Evolutionary conservation across 2,797 vertebrate genomes (phyloP), one percentile per base, ranked within the genome.

Genomic region (Aeoliscus strigatus): DNA sequence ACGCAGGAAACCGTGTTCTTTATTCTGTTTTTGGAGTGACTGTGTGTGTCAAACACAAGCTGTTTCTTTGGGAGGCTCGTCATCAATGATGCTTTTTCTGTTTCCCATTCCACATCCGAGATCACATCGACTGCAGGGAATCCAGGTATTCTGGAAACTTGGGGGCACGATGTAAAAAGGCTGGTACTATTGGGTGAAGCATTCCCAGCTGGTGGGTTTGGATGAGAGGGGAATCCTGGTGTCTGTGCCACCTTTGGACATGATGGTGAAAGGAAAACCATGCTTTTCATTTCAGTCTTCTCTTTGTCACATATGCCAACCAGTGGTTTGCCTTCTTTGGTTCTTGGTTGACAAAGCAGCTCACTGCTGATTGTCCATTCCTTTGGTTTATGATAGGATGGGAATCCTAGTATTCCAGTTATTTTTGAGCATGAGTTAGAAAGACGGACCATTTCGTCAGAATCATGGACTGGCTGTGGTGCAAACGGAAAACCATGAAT

Each of bases 61-160:
- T 0, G 9, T 14, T 31, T 71, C 23, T 38, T 44, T 28, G 47
- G 35, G 13, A 44, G 32, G 14, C 17, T 47, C 29, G 54, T 65
- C 5, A 46, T 16, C 29, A 67, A 18, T 24, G 51, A 27, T 2
- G 2, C 25, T 4, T 30, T 57, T 43, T 56, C 43, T 49, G 26
- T 34, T 14, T 42, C 9, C 79, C 73, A 80, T 12, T 1, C 34
- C 15, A 23, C 8, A 43, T 14, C 56, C 7, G 33, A n/a, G 52
- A 53, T 2, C 4, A 5, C 29, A 33, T 55, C 18, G 47, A 62
- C 7, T 25, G 73, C 68, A 29, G 64, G 31, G 12, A 77, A 68
- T 41, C 81, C 81, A 14, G 68, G 60, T 51, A 80, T 75, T 45
- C 27, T 57, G 9, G 78, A 83, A 54, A 42, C 44, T 14, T 46